These are phyloP conservation scores for Nebria ingens DNA, from an alignment of 1,140 invertebrate species.

Conservation along the genomic window DNA sequence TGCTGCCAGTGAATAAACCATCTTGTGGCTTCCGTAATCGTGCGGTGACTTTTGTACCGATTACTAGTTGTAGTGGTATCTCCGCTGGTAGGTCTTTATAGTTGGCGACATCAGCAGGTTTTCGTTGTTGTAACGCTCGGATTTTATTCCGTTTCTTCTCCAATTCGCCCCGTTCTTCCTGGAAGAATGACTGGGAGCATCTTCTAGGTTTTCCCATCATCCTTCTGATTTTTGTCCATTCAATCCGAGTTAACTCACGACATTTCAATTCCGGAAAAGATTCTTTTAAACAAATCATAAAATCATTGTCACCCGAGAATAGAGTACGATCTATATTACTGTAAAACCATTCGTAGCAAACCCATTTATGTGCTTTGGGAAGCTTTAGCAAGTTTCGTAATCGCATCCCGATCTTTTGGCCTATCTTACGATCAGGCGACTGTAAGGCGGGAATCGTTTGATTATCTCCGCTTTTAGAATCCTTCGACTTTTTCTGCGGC, in stretches of 20 bases:
- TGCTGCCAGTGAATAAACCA: conserved; percentile 90
- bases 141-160: conserved; percentile 88
- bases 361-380: conserved; percentile 98
- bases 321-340: conserved; percentile 93
- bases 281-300: conserved; percentile 87
- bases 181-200: conserved; percentile 90
- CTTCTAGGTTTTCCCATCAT: conserved; percentile 96
- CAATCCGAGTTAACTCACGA: conserved; percentile 71
- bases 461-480: conserved; percentile 6
- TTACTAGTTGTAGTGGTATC: conserved; percentile 90
- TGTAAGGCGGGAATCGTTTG: conserved; percentile 32
- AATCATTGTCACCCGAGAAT: conserved; percentile 95
- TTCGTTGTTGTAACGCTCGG: conserved; percentile 86
- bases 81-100: conserved; percentile 90
- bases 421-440: conserved; percentile 63
- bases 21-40: conserved; percentile 87
- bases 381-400: conserved; percentile 93
- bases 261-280: conserved; percentile 89
- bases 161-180: conserved; percentile 84
- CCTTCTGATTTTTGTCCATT: conserved; percentile 91
- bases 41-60: conserved; percentile 94
- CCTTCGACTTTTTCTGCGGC: conserved; percentile 34
- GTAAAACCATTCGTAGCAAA: conserved; percentile 99
- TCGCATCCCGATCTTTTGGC: conserved; percentile 81
- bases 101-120: conserved; percentile 64